These are phyloP conservation scores for Coracopsis vasa DNA, from an alignment of 2,113 vertebrate species.

Conservation along the genomic window DNA sequence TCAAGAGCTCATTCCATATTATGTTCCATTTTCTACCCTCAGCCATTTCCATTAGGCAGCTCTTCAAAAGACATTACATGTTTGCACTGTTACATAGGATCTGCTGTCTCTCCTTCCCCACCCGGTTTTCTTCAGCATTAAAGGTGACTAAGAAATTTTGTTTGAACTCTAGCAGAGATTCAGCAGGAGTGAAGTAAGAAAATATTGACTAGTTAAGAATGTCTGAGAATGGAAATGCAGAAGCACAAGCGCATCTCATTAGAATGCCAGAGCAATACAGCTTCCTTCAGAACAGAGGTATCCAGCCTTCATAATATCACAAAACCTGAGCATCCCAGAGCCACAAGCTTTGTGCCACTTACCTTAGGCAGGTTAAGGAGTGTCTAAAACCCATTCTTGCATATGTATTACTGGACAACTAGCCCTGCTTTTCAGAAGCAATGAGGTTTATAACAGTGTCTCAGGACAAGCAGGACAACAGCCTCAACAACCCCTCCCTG, in stretches of 20 bases:
- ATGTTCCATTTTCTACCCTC: constrained; percentile 55
- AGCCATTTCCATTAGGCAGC: constrained; percentile 54
- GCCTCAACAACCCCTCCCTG: neutral
- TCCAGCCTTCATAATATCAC: neutral
- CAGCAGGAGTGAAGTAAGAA: neutral
- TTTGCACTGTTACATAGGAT: constrained; percentile 39
- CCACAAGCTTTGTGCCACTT: neutral
- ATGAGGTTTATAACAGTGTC: neutral
- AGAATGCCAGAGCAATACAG: neutral
- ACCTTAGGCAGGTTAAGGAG: neutral
- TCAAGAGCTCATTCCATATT: constrained; percentile 49
- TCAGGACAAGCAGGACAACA: neutral
- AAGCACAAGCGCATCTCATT: constrained; percentile 4
- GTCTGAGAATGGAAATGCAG: neutral
- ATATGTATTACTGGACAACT: neutral
- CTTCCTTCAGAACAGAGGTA: neutral
- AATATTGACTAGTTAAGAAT: constrained; percentile 21
- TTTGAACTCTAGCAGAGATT: constrained; percentile 24
- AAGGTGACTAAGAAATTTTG: neutral
- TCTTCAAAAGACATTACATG: constrained; percentile 53
- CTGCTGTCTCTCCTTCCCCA: neutral
- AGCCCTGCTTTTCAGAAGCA: neutral
- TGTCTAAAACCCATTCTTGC: neutral
- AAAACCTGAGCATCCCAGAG: neutral
- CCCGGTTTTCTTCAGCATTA: neutral